phyloP scores from a whole-genome alignment of 1,140 invertebrate species.

The Drosophila triauraria region DNA sequence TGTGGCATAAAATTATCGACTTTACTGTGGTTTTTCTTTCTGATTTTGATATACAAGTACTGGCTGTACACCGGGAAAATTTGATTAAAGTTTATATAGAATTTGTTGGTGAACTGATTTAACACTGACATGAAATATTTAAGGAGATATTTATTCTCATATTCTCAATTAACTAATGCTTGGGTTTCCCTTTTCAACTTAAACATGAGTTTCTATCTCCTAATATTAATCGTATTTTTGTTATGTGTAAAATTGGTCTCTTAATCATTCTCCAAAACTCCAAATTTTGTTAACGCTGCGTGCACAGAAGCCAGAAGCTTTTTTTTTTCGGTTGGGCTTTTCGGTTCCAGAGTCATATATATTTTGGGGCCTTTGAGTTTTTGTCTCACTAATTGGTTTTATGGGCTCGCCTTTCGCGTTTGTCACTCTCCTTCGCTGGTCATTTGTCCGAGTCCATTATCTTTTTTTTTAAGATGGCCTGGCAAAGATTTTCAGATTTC shows the following conservation, averaged over 20 bases:
- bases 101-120: not conserved
- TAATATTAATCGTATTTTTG: constrained; percentile 5
- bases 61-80: not conserved
- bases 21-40: constrained; percentile 24
- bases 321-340: constrained; percentile 8
- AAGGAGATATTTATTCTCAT: not conserved
- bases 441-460: constrained; percentile 63
- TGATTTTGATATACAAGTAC: constrained; percentile 44
- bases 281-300: constrained; percentile 15
- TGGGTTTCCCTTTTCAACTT: too few species aligned
- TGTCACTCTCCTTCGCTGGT: constrained; percentile 37
- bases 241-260: constrained; percentile 4
- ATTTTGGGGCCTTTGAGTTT: constrained; percentile 15
- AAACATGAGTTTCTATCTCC: too few species aligned
- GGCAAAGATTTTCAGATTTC: constrained; percentile 47
- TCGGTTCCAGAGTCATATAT: constrained; percentile 1
- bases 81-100: not conserved
- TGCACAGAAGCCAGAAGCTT: constrained; percentile 49
- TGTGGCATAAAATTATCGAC: constrained; percentile 72
- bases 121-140: not conserved
- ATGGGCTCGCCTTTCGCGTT: constrained; percentile 36
- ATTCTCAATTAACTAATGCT: not conserved
- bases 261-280: constrained; percentile 45
- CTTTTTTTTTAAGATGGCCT: constrained; percentile 19
- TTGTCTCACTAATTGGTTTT: constrained; percentile 60